Conservation (phyloP, 2,888 invertebrate genomes). For the Trissonchulus sp. region DNA sequence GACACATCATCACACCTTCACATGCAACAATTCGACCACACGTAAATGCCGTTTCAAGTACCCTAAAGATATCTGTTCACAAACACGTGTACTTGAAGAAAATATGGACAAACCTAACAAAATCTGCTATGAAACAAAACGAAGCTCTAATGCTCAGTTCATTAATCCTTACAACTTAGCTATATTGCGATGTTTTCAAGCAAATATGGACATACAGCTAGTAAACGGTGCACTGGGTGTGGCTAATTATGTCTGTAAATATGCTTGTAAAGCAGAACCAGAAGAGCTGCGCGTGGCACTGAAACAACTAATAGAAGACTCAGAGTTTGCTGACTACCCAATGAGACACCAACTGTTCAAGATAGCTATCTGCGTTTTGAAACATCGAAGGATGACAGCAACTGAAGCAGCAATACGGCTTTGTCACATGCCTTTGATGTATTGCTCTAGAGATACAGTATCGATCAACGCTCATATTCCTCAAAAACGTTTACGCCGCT, state of each 20-base stretch:
- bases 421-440: background rate
- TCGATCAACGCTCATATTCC: background rate
- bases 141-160: background rate
- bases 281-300: background rate
- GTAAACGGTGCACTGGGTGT: background rate
- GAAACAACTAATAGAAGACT: background rate
- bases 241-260: conserved; percentile 17
- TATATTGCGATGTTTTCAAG: background rate
- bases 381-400: background rate
- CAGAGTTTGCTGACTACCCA: background rate
- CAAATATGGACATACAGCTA: conserved; percentile 16
- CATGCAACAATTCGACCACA: background rate
- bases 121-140: conserved; percentile 9
- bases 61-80: background rate
- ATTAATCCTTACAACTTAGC: background rate
- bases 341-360: background rate
- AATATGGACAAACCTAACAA: background rate
- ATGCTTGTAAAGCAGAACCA: conserved; percentile 12
- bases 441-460: background rate
- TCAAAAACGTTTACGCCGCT: background rate
- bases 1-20: background rate
- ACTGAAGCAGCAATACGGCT: background rate
- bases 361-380: conserved; percentile 1
- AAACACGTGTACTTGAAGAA: background rate
- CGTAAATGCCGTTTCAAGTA: background rate